Evolutionary conservation across 2,797 vertebrate genomes (phyloP), one percentile per base, ranked within the genome.

Genomic region (Semotilus atromaculatus): DNA sequence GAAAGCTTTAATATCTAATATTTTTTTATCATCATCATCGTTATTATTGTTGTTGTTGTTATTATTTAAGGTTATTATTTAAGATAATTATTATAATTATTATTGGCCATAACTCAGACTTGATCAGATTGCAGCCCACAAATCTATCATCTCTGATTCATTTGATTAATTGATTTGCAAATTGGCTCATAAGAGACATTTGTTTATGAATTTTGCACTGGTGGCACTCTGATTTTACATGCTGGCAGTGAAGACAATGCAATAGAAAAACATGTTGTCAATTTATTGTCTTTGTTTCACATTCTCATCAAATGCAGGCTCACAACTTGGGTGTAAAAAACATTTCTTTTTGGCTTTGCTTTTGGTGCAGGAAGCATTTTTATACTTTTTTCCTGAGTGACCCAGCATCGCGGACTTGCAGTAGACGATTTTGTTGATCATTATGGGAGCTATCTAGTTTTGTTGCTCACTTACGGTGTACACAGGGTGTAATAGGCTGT

Each of bases 281-380:
- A 31, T 81, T 34, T 48, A 62, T 62, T 82, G 53, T 34, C 8
- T n/a, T 73, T 64, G 7, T 51, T 74, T 48, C 29, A 19, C 55
- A 48, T 40, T 53, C 18, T 76, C n/a, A 75, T 83, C 45, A 38
- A 83, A 76, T 76, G 23, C 43, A 67, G 45, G n/a, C 23, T 64
- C 10, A 14, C 3, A 79, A 29, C 2, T 45, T 66, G 11, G 26
- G 19, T 36, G 2, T 7, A 23, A 53, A 48, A 73, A 66, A 66
- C 4, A 36, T 29, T 29, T 62, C 4, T 9, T 77, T 26, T 71
- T 70, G 60, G 7, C 7, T 36, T 70, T 70, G 21, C 21, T 51
- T 55, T 70, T 48, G 48, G 10, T 45, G 10, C 10, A 79, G 40
- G 23, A 55, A 67, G 48, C 43, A 67, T 48, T 70, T 55, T 55